These are phyloP conservation scores for Sciurus carolinensis DNA, from an alignment of 2,797 vertebrate species.

Conservation along the genomic window DNA sequence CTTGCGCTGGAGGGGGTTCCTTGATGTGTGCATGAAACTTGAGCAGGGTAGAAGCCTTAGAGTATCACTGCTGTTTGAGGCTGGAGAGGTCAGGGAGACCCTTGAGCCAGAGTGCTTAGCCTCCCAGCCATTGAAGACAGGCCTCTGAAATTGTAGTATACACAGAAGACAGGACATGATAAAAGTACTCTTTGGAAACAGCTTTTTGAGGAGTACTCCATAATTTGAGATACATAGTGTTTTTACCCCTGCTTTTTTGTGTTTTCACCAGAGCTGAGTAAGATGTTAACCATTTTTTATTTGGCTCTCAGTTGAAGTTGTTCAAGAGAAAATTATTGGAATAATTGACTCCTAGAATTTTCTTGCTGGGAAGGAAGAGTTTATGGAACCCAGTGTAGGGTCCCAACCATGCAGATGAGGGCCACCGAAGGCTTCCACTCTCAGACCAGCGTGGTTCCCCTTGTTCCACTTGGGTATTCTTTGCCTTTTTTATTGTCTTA, in stretches of 20 bases:
- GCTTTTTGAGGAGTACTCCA: neutral
- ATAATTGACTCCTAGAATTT: neutral
- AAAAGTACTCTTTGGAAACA: neutral
- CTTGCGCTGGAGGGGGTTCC: neutral
- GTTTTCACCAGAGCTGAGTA: neutral
- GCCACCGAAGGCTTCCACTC: neutral
- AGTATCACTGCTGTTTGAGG: neutral
- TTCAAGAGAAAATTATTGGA: neutral
- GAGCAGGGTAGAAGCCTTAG: neutral
- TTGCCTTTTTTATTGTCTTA: neutral
- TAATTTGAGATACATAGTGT: slow-evolving; percentile 7
- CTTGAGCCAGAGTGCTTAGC: neutral
- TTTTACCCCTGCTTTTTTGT: neutral
- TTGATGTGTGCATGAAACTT: neutral
- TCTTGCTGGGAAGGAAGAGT: neutral
- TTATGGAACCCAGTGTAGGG: neutral
- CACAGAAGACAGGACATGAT: neutral
- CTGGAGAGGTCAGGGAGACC: neutral
- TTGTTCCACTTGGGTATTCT: neutral
- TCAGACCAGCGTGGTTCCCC: neutral
- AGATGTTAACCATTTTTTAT: neutral
- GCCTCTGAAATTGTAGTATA: neutral
- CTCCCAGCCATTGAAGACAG: neutral
- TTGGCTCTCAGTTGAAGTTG: neutral
- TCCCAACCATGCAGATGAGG: rapidly evolving